A percentile compares a stretch with the other conserved stretches of the same genome.
Conservation (phyloP, 1,140 invertebrate genomes). For the Oedothorax gibbosus region DNA sequence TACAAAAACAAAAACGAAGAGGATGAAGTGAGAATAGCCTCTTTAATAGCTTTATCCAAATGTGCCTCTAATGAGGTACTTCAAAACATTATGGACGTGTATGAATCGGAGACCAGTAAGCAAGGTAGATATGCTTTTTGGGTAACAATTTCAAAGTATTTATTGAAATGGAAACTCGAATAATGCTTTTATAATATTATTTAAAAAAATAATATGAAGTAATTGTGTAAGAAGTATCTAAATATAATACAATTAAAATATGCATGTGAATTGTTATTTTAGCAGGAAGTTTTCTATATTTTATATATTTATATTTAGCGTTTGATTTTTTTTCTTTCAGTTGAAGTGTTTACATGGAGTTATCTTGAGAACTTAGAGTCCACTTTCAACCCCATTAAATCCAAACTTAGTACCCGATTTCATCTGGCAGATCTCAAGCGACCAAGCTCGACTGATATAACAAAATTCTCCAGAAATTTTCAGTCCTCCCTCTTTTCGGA, state of each 20-base stretch:
- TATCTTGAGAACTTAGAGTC: conserved; percentile 83
- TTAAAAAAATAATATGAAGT: neutral
- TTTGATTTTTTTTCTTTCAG: conserved; percentile 68
- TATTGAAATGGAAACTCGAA: conserved; percentile 9
- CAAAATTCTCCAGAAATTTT: conserved; percentile 55
- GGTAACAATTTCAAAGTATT: neutral
- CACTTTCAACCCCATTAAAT: conserved; percentile 79
- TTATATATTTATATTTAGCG: neutral
- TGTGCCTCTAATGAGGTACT: conserved; percentile 81
- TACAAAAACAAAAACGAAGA: conserved; percentile 80
- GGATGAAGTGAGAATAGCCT: conserved; percentile 87
- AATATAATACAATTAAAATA: neutral
- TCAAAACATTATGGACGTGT: conserved; percentile 74
- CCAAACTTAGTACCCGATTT: conserved; percentile 70
- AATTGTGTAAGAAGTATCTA: neutral
- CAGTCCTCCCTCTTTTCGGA: conserved; percentile 26
- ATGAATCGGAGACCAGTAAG: conserved; percentile 74
- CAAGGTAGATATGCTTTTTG: conserved; percentile 67
- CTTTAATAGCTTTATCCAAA: conserved; percentile 82
- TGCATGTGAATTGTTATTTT: neutral
- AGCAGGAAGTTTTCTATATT: neutral
- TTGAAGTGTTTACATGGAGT: conserved; percentile 86
- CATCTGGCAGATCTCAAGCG: neutral
- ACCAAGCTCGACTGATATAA: conserved; percentile 36
- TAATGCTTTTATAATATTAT: neutral